Evolutionary conservation across 2,797 vertebrate species (phyloP).

Genomic region (Lacerta agilis): DNA sequence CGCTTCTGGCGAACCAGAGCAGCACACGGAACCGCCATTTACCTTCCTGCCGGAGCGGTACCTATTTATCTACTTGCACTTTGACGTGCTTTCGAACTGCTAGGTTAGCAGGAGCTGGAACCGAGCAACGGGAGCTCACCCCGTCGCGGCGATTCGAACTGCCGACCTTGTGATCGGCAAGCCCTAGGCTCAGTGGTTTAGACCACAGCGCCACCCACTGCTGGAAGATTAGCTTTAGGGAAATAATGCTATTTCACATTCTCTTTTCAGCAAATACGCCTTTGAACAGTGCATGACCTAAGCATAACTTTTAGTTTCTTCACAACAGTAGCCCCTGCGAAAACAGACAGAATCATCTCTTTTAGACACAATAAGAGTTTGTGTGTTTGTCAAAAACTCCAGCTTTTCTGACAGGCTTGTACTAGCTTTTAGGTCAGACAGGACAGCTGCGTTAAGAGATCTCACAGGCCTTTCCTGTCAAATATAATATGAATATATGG

Average conservation of each 20-base stretch:
- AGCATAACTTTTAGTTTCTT: not conserved
- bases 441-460: not conserved
- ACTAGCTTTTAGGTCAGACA: not conserved
- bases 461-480: not conserved
- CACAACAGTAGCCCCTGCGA: not conserved
- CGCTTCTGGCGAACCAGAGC: no score
- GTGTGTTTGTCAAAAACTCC: conserved; percentile 15
- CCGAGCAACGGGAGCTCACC: no score
- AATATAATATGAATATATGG: conserved; percentile 2
- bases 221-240: not conserved
- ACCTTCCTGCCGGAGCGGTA: no score
- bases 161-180: no score
- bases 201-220: no score
- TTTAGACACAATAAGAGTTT: not conserved
- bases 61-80: no score
- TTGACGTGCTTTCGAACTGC: no score
- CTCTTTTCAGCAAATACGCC: not conserved
- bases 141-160: no score
- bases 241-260: not conserved
- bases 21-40: no score
- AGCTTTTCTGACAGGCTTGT: not conserved
- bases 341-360: not conserved
- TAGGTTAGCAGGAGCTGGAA: no score
- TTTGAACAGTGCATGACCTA: not conserved
- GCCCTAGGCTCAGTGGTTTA: no score